A percentile compares a stretch with the other conserved stretches of the same genome.
These are phyloP conservation scores for Cricetomys ansorgei DNA, from an alignment of 2,113 vertebrate genomes.

Conservation along the genomic window DNA sequence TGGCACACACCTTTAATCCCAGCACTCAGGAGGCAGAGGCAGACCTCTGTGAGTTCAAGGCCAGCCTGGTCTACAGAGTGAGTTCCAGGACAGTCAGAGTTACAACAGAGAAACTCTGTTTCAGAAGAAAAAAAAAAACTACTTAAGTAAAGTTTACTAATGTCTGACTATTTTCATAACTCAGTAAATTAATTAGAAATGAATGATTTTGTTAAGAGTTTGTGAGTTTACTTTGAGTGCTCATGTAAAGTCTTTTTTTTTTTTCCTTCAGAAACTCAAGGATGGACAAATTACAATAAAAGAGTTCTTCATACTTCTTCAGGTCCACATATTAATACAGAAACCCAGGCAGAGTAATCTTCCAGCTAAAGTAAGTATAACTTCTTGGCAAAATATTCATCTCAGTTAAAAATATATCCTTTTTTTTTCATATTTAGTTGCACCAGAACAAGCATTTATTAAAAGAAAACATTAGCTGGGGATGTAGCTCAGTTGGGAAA, in stretches of 20 bases:
- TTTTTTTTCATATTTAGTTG: no score
- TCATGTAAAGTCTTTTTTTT: constrained; percentile 52
- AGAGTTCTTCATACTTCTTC: constrained; percentile 94
- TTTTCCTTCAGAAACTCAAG: constrained; percentile 90
- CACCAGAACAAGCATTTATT: not conserved
- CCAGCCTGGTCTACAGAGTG: no score
- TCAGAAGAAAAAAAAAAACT: constrained; percentile 6
- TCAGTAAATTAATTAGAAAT: constrained; percentile 47
- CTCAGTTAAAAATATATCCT: constrained; percentile 47
- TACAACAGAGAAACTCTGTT: no score
- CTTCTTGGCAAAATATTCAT: constrained; percentile 63
- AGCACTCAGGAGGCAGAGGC: no score
- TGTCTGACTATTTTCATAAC: constrained; percentile 38
- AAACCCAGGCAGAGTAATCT: constrained; percentile 93
- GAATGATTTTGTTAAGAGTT: constrained; percentile 25
- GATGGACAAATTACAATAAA: constrained; percentile 91
- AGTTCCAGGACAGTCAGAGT: no score
- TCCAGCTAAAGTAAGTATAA: constrained; percentile 88
- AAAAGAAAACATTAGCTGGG: not conserved
- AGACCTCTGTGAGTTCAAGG: no score
- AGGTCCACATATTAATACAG: constrained; percentile 93
- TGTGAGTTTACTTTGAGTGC: constrained; percentile 7
- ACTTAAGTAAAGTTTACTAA: constrained; percentile 6
- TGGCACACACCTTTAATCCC: no score
- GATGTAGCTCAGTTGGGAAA: not conserved